phyloP scores from a whole-genome alignment of 2,113 vertebrate species.

The Balaeniceps rex region DNA sequence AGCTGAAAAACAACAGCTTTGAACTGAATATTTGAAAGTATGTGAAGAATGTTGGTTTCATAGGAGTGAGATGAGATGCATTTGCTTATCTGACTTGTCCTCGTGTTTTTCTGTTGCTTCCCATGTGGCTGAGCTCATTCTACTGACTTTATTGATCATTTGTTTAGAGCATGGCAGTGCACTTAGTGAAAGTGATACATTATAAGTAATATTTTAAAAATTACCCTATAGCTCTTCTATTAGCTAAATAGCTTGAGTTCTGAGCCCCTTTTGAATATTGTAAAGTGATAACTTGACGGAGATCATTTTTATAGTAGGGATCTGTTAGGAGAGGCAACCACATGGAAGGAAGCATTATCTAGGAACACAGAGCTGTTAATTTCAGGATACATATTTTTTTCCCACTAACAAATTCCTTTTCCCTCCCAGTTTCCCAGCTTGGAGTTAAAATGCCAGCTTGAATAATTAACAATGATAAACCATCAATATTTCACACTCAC shows the following conservation, averaged over 20 bases:
- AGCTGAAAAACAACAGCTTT: conserved; percentile 32
- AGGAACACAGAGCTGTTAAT: neutral
- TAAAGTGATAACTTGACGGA: neutral
- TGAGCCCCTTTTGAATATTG: neutral
- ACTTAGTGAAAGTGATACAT: neutral
- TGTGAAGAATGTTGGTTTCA: conserved; percentile 4
- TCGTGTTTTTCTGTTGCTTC: neutral
- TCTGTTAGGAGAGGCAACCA: neutral
- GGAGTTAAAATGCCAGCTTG: conserved; percentile 55
- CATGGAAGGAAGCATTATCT: neutral
- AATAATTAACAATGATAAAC: conserved; percentile 70
- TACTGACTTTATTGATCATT: neutral
- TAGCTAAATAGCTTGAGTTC: neutral
- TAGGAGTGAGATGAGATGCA: neutral
- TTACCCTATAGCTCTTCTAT: neutral
- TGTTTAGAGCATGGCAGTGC: neutral
- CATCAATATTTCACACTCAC: conserved; percentile 68
- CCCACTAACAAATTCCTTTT: neutral
- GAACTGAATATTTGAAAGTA: neutral
- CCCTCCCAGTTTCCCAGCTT: conserved; percentile 3
- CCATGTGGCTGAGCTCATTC: neutral
- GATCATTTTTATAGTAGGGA: neutral
- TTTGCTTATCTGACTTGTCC: neutral
- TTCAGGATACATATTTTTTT: neutral
- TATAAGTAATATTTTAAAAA: neutral